Base-by-base conservation (phyloP, 1,140 invertebrate species). In the Acromyrmex charruanus region DNA sequence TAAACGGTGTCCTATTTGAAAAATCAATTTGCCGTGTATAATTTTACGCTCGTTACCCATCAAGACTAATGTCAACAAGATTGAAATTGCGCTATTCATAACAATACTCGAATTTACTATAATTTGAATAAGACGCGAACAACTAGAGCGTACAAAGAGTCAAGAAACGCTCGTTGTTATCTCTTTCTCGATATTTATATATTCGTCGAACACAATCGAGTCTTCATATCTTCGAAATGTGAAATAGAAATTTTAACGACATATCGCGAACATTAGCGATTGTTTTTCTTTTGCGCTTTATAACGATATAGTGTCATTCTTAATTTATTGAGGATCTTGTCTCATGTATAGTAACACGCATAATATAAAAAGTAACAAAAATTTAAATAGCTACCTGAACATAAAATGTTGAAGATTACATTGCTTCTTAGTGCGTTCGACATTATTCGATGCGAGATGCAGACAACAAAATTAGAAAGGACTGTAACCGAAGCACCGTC, bases 341-440 rank as follows among this genome's bases (percentile, higher is more conserved):
- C 39, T 2, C 0, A 28, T 39, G 18, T 39, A 16, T 55, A 1
- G 9, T 18, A 53, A 80, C 59, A 14, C 21, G 66, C n/a, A 31
- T 18, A 25, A 74, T 61, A 84, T 18, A 82, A 44, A 49, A 28
- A 68, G 9, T n/a, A 35, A 31, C 5, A 14, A 16, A 61, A 77
- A 16, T 49, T 63, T 5, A 39, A 39, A 25, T 25, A 18, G 7
- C 5, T 21, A 2, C 3, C 2, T 25, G 21, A 16, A 39, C 16
- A 31, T 31, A 84, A 84, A 63, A 84, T 84, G 80, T 61, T 84
- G 80, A 74, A 25, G n/a, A 84, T 84, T 51, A 18, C 39, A 14
- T 31, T 84, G 14, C 25, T 84, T 5, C 25, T 84, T 21, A 9
- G 69, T 75, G 53, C 14, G 16, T 74, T 84, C n/a, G 69, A 75